Evolutionary conservation across 2,888 invertebrate genomes (phyloP).

Genomic region (Caenorhabditis sp.): DNA sequence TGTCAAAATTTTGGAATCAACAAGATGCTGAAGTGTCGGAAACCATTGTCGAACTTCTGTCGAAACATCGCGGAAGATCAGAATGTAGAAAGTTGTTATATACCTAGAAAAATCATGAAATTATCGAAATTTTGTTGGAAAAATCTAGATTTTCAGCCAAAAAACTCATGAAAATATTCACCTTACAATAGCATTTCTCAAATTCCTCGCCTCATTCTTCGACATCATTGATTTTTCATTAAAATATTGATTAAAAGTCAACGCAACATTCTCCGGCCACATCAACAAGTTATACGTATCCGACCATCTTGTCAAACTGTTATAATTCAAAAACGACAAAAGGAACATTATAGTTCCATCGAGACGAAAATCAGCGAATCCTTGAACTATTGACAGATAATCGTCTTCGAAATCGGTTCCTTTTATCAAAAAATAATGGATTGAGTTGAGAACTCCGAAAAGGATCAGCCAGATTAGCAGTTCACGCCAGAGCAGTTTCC

Average conservation of each 20-base stretch:
- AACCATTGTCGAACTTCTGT: slow-evolving; percentile 35
- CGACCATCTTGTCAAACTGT: slow-evolving; percentile 36
- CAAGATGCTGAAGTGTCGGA: slow-evolving; percentile 30
- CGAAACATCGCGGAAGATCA: slow-evolving; percentile 43
- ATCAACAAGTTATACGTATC: slow-evolving; percentile 37
- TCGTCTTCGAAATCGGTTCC: slow-evolving; percentile 7
- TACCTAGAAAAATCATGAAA: too few species aligned
- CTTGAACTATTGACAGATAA: background rate
- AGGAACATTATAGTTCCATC: slow-evolving; percentile 34
- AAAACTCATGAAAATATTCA: too few species aligned
- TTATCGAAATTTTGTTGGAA: too few species aligned
- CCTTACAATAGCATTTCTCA: slow-evolving; percentile 32
- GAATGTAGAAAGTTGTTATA: slow-evolving; percentile 41
- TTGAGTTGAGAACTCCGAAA: background rate
- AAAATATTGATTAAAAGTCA: slow-evolving; percentile 32
- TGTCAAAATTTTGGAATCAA: slow-evolving; percentile 31
- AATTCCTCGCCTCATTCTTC: slow-evolving; percentile 7
- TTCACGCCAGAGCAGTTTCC: slow-evolving; percentile 43
- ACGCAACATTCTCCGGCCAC: slow-evolving; percentile 50
- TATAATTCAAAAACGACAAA: slow-evolving; percentile 34
- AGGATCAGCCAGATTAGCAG: slow-evolving; percentile 28
- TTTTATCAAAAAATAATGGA: slow-evolving; percentile 15
- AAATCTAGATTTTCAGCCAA: too few species aligned
- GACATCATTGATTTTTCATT: slow-evolving; percentile 23
- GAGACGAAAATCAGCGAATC: background rate